Base-by-base conservation (phyloP, 2,797 vertebrate species). In the Manis crassicaudata region DNA sequence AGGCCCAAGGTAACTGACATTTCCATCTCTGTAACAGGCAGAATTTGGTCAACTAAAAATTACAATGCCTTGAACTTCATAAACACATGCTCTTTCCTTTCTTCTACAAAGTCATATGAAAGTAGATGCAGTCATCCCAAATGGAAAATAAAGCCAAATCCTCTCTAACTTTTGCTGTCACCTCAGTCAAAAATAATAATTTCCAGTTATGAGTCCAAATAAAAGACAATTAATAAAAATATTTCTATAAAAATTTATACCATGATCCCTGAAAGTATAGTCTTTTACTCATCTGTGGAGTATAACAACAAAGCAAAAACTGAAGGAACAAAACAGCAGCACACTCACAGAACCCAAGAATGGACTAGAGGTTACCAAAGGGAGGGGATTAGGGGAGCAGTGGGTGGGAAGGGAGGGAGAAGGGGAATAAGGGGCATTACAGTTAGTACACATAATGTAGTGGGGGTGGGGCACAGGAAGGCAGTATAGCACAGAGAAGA, bases 161-260 rank as follows among this genome's bases (percentile, higher is more conserved):
- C 92, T 97, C 98, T 96, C 88, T 98, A 95, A 98, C 96, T 97
- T 83, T 96, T 87, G 52, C 95, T 98, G 97, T 97, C 96, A 97
- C 35, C 40, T 67, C 90, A 96, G 96, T 92, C 95, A 98, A 91
- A 98, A 91, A 86, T 88, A 97, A 98, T 98, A 97, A 98, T 98
- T 97, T 98, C 60, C 86, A 92, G 56, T 92, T 80, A 84, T 91
- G 72, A 92, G 92, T 97, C 87, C 60, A 94, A 93, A 97, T 88
- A 77, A 97, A 97, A 96, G 95, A 96, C 60, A 98, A 84, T 63
- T 95, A 97, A 96, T 96, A 92, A 97, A 98, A 97, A 94, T 18
- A 73, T 32, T 60, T 52, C 88, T 90, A 79, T 40, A 97, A 97
- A 97, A 80, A 96, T 85, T 90, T 96, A 96, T 14, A 90, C 29